Conservation (phyloP, 2,888 invertebrate species). For the Ptychoptera contaminata region DNA sequence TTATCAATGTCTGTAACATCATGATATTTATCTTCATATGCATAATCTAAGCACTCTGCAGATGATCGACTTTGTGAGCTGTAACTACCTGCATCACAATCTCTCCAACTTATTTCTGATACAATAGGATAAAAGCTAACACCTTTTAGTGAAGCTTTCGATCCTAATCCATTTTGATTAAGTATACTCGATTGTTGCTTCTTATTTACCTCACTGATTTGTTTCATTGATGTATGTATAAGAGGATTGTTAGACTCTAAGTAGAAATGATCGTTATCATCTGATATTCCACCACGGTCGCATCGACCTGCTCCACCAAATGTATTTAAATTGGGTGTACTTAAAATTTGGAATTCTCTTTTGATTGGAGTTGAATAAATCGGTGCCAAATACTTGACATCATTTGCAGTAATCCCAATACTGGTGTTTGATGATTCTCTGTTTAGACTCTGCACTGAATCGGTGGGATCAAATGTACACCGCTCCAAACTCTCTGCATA, state of each 20-base stretch:
- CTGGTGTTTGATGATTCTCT: constrained; percentile 4
- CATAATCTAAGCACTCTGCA: too few relatives aligned
- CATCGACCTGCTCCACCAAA: constrained; percentile 14
- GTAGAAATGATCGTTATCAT: constrained; percentile 31
- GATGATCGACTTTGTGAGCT: too few relatives aligned
- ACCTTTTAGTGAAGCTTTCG: constrained; percentile 33
- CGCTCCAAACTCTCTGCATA: constrained; percentile 29
- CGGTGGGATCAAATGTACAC: constrained; percentile 22
- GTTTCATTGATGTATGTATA: constrained; percentile 37
- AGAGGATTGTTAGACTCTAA: too few relatives aligned
- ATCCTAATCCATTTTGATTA: constrained; percentile 12
- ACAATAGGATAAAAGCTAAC: constrained; percentile 70
- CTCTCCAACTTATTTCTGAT: constrained; percentile 56
- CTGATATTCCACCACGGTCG: constrained; percentile 16
- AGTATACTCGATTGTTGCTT: constrained; percentile 23
- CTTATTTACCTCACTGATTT: too few relatives aligned
- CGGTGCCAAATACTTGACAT: too few relatives aligned
- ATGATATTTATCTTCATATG: too few relatives aligned
- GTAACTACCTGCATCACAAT: constrained; percentile 30
- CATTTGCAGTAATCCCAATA: too few relatives aligned
- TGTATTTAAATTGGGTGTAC: constrained; percentile 45
- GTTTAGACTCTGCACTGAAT: too few relatives aligned
- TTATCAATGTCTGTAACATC: not conserved
- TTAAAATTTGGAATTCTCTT: constrained; percentile 26
- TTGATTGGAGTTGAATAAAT: constrained; percentile 13